Conservation (phyloP, 2,888 invertebrate genomes). For the Falcaria lacertinaria region DNA sequence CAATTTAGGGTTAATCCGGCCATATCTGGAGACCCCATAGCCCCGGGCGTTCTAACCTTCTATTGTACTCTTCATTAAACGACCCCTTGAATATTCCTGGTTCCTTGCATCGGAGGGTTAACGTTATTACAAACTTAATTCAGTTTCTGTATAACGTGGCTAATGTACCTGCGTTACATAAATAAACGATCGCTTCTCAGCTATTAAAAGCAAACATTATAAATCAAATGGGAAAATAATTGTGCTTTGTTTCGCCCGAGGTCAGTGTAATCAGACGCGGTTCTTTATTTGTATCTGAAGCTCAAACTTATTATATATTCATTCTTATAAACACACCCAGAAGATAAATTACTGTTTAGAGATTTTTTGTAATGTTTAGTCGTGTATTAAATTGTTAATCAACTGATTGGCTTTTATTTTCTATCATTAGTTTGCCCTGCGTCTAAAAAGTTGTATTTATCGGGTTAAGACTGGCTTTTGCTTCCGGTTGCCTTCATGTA, state of each 20-base stretch:
- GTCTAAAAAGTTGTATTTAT: too few species aligned
- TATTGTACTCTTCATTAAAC: constrained; percentile 42
- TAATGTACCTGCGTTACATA: constrained; percentile 38
- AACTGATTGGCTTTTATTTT: not conserved
- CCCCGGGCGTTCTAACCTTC: constrained; percentile 40
- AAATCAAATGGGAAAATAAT: constrained; percentile 65
- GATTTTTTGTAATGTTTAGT: not conserved
- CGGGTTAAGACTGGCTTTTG: too few species aligned
- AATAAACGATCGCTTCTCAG: constrained; percentile 54
- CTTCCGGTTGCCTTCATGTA: too few species aligned
- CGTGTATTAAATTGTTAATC: not conserved
- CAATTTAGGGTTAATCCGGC: constrained; percentile 47
- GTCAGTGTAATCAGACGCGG: constrained; percentile 66
- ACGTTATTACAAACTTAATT: constrained; percentile 19
- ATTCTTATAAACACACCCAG: constrained; percentile 23
- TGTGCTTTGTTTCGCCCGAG: constrained; percentile 69
- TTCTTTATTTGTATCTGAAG: constrained; percentile 39
- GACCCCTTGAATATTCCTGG: constrained; percentile 35
- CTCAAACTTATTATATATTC: constrained; percentile 32
- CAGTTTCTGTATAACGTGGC: constrained; percentile 25
- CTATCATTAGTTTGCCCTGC: not conserved
- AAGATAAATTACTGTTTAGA: constrained; percentile 21
- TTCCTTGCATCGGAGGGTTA: constrained; percentile 36
- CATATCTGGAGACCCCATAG: constrained; percentile 29
- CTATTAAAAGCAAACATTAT: constrained; percentile 66